Conservation (phyloP, 2,888 invertebrate species). For the Drosophila algonquin region DNA sequence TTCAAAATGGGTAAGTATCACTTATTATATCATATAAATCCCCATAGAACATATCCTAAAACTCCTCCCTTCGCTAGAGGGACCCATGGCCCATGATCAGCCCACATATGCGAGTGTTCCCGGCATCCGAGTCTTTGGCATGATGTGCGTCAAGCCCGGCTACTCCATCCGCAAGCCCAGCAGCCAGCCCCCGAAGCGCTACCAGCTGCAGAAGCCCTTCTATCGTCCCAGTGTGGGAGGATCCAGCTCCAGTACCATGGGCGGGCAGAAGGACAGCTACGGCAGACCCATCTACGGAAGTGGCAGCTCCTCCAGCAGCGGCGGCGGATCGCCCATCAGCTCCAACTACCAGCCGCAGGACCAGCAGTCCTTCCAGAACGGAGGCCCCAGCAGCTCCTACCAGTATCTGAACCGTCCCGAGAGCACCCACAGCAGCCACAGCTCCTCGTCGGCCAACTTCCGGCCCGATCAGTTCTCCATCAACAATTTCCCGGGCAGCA, state of each 20-base stretch:
- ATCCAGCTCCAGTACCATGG: conserved; percentile 25
- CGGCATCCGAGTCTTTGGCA: conserved; percentile 95
- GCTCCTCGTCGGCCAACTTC: conserved; percentile 68
- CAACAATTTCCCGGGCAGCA: conserved; percentile 80
- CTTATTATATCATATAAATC: neutral
- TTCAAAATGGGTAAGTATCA: conserved; percentile 90
- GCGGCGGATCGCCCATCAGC: conserved; percentile 68
- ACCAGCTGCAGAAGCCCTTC: conserved; percentile 83
- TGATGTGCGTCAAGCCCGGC: conserved; percentile 92
- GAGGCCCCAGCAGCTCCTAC: conserved; percentile 76
- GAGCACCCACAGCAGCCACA: conserved; percentile 70
- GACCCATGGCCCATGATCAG: conserved; percentile 96
- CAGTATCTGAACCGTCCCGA: conserved; percentile 83
- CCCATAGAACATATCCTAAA: neutral
- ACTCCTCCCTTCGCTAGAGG: conserved; percentile 87
- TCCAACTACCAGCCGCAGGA: conserved; percentile 80
- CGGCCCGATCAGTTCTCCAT: conserved; percentile 79
- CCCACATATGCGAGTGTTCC: conserved; percentile 97
- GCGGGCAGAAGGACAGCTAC: conserved; percentile 70
- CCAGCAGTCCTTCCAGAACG: conserved; percentile 72
- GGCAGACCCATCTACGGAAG: conserved; percentile 69
- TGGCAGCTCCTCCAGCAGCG: conserved; percentile 34
- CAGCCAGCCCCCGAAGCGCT: conserved; percentile 82
- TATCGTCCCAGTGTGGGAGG: conserved; percentile 71
- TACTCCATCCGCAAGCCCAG: conserved; percentile 83